Evolutionary conservation across 2,797 vertebrate species (phyloP), one percentile per base, ranked within the genome.

Genomic region (Cygnus olor): DNA sequence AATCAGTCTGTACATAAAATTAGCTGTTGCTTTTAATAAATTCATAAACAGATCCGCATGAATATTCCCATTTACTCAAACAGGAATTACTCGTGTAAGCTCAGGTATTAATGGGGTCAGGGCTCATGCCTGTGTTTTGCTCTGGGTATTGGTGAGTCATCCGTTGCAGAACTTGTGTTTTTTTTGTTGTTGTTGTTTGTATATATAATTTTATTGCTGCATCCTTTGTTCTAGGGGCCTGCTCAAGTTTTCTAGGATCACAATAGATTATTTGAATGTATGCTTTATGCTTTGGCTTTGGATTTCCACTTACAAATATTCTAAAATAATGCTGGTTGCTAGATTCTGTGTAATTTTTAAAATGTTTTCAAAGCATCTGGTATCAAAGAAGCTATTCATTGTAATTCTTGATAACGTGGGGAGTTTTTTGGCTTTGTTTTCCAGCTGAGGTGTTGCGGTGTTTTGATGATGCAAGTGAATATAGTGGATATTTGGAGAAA

Each of bases 351-450:
- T 13, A 7, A 6, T 19, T 25, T 53, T 1, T 32, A 51, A 40
- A 6, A 1, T 5, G 7, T 19, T 51, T 69, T 38, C 20, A 18
- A 40, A 85, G 8, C 28, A 19, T 21, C 66, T 58, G 27, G 9
- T 76, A 38, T 65, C 28, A 40, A 36, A 57, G 22, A 54, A 93
- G 49, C 28, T 78, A 9, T 25, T 63, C 2, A 0, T 17, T 44
- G 8, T 11, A 1, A 5, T 28, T 64, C 56, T 71, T 70, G 2
- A 4, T 32, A 21, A 36, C 47, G 72, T 58, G 1, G 14, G 14
- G 54, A 0, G 0, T 1, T 27, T 80, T n/a, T 68, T 53, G 4
- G 4, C 53, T 57, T 65, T 51, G 15, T 3, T 69, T 56, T 76
- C 16, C 53, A 32, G 44, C 11, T 53, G 11, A 4, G 4, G 0